phyloP scores from a whole-genome alignment of 2,113 vertebrate species.

The Platysteira castanea region DNA sequence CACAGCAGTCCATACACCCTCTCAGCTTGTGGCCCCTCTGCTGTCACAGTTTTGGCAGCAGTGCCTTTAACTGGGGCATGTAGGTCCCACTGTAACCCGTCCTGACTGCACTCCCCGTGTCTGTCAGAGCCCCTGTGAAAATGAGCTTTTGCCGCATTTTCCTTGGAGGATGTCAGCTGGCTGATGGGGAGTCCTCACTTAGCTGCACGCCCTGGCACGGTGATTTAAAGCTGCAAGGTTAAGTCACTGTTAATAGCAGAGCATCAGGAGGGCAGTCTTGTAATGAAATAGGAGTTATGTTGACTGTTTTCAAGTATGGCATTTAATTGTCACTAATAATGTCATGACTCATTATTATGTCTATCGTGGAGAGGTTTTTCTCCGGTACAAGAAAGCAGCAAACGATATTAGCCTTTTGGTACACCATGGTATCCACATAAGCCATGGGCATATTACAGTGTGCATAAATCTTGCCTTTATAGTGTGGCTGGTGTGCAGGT shows the following conservation, averaged over 20 bases:
- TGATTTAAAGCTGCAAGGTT: not conserved
- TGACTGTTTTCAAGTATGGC: not conserved
- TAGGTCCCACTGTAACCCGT: not conserved
- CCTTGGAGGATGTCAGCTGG: not conserved
- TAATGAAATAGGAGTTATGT: not conserved
- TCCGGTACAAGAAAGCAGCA: not conserved
- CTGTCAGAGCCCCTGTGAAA: not conserved
- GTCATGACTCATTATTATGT: not conserved
- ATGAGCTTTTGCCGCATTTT: not conserved
- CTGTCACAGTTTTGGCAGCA: not conserved
- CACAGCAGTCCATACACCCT: accelerated
- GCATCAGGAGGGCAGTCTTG: not conserved
- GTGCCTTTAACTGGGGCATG: not conserved
- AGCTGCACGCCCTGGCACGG: accelerated
- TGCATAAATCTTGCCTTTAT: not conserved
- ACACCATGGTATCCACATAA: not conserved
- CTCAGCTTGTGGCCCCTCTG: accelerated
- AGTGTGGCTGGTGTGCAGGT: not conserved
- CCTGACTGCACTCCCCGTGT: accelerated
- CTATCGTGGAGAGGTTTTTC: not conserved
- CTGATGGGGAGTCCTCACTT: not conserved
- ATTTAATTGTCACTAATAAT: not conserved
- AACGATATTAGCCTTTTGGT: not conserved
- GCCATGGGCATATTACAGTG: accelerated
- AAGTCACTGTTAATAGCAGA: not conserved